Base-by-base conservation (phyloP, 2,113 vertebrate species). In the Hyla sarda region DNA sequence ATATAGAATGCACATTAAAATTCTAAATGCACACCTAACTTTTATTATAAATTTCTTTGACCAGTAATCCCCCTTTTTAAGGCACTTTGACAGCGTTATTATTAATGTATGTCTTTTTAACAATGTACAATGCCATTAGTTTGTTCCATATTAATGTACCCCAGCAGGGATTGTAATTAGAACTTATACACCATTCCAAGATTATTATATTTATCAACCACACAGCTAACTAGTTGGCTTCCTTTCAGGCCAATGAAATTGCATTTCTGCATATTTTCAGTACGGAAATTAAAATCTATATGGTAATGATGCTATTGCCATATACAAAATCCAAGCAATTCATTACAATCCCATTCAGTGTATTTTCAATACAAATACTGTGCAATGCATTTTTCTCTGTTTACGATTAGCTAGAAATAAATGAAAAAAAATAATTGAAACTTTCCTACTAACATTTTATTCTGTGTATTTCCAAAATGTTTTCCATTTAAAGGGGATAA, bases 231-330 rank as follows among this genome's bases (percentile, higher is more conserved):
- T 32, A 67, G 62, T 17, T 67, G 62, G 62, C 62, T 67, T 67
- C 2, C 25, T 32, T 67, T 67, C 62, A 67, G 62, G 11, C 28
- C 25, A 14, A 32, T 67, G 1, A 13, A 67, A 67, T 32, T 30
- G 62, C 25, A 67, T 67, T 32, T 67, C 16, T 30, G 62, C 25
- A 67, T 67, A 67, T 67, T 67, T 67, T 67, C 25, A 14, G 62
- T n/a, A 67, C n/a, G 32, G 62, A 67, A 67, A 67, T 67, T 30
- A 67, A 67, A 67, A 67, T 67, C 28, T 67, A 32, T 67, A 67
- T 67, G 62, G 62, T 5, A 62, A 62, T 58, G 56, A 32, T 67
- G 3, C 28, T 32, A 67, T 30, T 5, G 28, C 62, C 13, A 32
- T 67, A 17, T 67, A 67, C 28, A 67, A 67, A 58, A 32, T 32